Percentiles rank a stretch among this genome's conserved stretches.
Evolutionary conservation across 2,888 invertebrate genomes (phyloP).

Genomic region (Biston stratarius): DNA sequence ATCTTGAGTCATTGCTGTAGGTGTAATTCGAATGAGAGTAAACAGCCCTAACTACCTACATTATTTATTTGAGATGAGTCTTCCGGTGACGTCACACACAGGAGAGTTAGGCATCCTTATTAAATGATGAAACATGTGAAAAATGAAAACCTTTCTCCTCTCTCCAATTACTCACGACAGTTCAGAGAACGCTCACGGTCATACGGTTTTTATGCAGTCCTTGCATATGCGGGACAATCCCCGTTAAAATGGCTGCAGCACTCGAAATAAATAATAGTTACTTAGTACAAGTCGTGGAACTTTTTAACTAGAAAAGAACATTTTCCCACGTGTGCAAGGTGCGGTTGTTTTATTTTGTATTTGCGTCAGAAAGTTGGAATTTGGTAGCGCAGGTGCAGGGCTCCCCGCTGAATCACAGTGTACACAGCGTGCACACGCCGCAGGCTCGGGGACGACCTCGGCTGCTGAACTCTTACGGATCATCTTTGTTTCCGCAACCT

Average conservation of each 20-base stretch:
- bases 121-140: background rate
- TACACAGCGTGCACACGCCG: background rate
- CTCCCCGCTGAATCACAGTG: background rate
- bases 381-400: background rate
- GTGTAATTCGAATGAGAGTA: no score
- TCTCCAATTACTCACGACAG: background rate
- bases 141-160: constrained; percentile 4
- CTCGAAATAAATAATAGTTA: background rate
- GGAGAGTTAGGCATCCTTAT: no score
- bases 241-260: background rate
- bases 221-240: background rate
- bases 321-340: background rate
- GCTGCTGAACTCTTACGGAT: no score
- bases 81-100: no score
- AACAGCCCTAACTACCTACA: no score
- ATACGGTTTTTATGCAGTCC: background rate
- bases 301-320: background rate
- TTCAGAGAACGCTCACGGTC: background rate
- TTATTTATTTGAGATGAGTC: no score
- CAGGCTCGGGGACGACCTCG: no score
- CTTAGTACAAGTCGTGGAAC: background rate
- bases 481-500: no score
- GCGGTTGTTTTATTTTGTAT: constrained; percentile 1
- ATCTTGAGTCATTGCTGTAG: no score
- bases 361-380: constrained; percentile 9